phyloP scores from a whole-genome alignment of 1,140 invertebrate genomes.

The Drosophila pachea region DNA sequence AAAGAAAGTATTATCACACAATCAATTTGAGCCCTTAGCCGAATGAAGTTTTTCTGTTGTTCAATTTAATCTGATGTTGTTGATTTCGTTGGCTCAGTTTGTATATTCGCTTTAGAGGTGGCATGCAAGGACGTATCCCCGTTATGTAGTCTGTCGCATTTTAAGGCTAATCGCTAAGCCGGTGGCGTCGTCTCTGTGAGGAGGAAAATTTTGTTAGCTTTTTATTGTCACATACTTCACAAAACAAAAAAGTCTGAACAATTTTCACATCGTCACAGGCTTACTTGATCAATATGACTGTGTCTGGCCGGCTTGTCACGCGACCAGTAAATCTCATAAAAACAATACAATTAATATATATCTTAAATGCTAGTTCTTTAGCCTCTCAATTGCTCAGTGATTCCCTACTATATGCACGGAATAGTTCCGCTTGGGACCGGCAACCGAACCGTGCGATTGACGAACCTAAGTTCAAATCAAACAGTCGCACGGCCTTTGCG shows the following conservation, averaged over 20 bases:
- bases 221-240: conserved; percentile 23
- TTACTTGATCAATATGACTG: conserved; percentile 49
- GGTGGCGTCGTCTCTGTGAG: neutral
- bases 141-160: conserved; percentile 21
- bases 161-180: conserved; percentile 26
- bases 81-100: conserved; percentile 7
- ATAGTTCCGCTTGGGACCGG: conserved; percentile 61
- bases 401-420: conserved; percentile 23
- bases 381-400: neutral
- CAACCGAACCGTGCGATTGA: conserved; percentile 55
- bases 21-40: conserved; percentile 6
- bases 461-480: conserved; percentile 45
- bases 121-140: conserved; percentile 28
- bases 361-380: neutral
- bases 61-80: neutral
- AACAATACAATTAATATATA: neutral
- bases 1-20: conserved; percentile 6
- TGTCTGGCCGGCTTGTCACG: neutral
- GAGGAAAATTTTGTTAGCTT: conserved; percentile 3
- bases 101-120: conserved; percentile 53
- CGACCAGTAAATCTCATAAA: conserved; percentile 2
- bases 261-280: conserved; percentile 15
- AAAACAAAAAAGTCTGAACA: conserved; percentile 19
- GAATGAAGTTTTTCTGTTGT: conserved; percentile 5
- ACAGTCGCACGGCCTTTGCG: conserved; percentile 33